A percentile compares a stretch with the other conserved stretches of the same genome.
These are phyloP conservation scores for Sander vitreus DNA, from an alignment of 2,113 vertebrate genomes.

Conservation along the genomic window DNA sequence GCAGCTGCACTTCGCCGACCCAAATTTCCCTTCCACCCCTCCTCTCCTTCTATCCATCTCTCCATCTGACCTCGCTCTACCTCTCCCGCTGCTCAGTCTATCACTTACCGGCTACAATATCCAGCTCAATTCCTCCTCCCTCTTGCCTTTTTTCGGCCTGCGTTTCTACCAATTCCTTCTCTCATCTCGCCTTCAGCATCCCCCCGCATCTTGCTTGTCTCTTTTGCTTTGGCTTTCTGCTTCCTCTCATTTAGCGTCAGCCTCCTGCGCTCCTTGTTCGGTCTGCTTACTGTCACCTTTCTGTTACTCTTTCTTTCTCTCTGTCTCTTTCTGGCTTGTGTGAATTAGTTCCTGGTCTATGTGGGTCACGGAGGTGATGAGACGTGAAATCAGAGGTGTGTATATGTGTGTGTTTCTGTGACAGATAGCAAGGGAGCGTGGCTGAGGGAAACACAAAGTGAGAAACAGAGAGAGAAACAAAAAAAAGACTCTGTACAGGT, in stretches of 20 bases:
- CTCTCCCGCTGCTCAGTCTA: slow-evolving; percentile 58
- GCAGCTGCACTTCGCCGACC: slow-evolving; percentile 74
- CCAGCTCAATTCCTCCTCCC: slow-evolving; percentile 43
- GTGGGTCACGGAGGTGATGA: slow-evolving; percentile 70
- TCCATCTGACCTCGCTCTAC: slow-evolving; percentile 70
- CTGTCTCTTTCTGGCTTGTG: slow-evolving; percentile 22
- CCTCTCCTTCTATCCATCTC: slow-evolving; percentile 50
- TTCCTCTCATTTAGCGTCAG: slow-evolving; percentile 20
- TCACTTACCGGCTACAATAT: slow-evolving; percentile 67
- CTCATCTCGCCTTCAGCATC: slow-evolving; percentile 32
- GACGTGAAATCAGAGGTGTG: slow-evolving; percentile 67
- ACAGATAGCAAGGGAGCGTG: slow-evolving; percentile 8
- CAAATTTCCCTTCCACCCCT: slow-evolving; percentile 61
- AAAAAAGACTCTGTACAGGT: not conserved
- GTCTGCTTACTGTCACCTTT: slow-evolving; percentile 41
- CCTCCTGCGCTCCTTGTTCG: slow-evolving; percentile 19
- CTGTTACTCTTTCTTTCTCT: slow-evolving; percentile 25
- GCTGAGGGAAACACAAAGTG: slow-evolving; percentile 14
- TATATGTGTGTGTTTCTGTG: slow-evolving; percentile 48
- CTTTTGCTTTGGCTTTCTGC: slow-evolving; percentile 18
- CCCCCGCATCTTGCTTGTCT: slow-evolving; percentile 16
- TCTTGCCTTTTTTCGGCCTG: not conserved
- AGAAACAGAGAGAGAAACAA: not conserved
- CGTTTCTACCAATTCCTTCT: slow-evolving; percentile 28
- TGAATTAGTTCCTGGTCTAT: slow-evolving; percentile 56